Conservation (phyloP, 2,113 vertebrate genomes). For the Zingel zingel region DNA sequence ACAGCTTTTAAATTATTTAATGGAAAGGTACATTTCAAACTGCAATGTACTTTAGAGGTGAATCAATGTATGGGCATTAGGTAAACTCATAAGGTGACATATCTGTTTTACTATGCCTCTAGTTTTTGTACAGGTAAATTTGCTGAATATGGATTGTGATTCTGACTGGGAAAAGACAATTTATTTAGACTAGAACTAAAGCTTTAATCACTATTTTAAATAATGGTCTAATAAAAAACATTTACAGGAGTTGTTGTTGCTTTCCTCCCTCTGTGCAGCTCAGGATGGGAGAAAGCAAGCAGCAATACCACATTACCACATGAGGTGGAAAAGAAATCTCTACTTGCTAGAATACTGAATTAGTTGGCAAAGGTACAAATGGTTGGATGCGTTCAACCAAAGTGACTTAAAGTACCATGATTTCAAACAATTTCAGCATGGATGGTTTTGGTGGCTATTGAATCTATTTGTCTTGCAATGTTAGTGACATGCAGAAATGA, state of each 20-base stretch:
- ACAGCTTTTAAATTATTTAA: slow-evolving; percentile 83
- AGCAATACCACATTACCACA: slow-evolving; percentile 19
- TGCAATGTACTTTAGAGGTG: slow-evolving; percentile 49
- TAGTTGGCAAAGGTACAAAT: slow-evolving; percentile 25
- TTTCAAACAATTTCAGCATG: slow-evolving; percentile 41
- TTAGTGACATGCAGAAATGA: slow-evolving; percentile 31
- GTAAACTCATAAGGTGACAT: not conserved
- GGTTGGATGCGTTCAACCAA: slow-evolving; percentile 39
- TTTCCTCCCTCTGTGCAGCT: not conserved
- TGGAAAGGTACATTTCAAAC: slow-evolving; percentile 71
- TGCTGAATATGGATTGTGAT: not conserved
- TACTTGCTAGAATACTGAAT: slow-evolving; percentile 35
- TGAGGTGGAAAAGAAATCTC: not conserved
- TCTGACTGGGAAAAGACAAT: not conserved
- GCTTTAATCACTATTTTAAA: slow-evolving; percentile 19
- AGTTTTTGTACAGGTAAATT: not conserved
- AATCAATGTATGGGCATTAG: slow-evolving; percentile 24
- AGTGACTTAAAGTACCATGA: slow-evolving; percentile 20
- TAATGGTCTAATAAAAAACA: slow-evolving; percentile 1
- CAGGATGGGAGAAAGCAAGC: slow-evolving; percentile 22
- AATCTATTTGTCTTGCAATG: slow-evolving; percentile 15
- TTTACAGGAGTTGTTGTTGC: not conserved
- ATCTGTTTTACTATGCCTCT: not conserved
- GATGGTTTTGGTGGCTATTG: slow-evolving; percentile 24
- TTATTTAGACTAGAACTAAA: not conserved